Conservation (phyloP, 2,797 vertebrate genomes). For the Pachyuromys duprasi region DNA sequence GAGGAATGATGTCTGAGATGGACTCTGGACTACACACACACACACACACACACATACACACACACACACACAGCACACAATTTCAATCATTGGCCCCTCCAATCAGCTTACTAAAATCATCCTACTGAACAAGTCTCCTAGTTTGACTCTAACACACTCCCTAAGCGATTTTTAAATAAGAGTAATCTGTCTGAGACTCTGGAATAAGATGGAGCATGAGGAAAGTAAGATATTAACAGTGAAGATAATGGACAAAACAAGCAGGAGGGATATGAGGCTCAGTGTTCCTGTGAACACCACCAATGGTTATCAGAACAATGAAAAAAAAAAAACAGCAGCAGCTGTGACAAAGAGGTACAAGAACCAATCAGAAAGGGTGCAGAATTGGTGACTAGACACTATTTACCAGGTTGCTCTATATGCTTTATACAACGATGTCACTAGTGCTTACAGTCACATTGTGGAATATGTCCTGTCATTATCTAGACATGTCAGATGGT, state of each 20-base stretch:
- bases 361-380: accelerated
- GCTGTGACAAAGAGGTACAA: neutral
- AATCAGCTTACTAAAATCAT: neutral
- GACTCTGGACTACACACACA: neutral
- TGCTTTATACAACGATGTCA: neutral
- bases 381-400: no score
- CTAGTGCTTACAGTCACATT: neutral
- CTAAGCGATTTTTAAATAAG: neutral
- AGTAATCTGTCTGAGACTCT: neutral
- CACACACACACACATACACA: neutral
- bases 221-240: neutral
- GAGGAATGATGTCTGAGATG: neutral
- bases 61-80: neutral
- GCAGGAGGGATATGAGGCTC: neutral
- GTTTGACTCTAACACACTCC: neutral
- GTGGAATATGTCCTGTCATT: neutral
- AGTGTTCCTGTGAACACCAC: neutral
- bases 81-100: neutral
- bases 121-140: neutral
- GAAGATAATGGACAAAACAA: neutral
- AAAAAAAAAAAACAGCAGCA: neutral
- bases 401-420: no score
- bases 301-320: no score
- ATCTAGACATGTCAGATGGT: neutral
- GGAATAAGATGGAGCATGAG: neutral